phyloP scores from a whole-genome alignment of 2,113 vertebrate genomes.

The Beaufortia kweichowensis region DNA sequence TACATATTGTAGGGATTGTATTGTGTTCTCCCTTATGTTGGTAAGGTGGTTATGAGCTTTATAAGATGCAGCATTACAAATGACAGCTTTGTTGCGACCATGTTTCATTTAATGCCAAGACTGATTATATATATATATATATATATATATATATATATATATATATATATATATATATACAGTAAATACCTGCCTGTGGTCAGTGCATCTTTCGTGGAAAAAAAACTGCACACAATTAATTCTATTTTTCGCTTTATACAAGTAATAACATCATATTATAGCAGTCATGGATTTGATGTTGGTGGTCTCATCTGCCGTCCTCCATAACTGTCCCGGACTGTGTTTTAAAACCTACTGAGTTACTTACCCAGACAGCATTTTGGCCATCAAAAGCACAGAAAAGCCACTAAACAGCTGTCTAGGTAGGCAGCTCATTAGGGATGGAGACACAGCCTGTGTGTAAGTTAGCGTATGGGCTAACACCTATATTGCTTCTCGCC shows the following conservation, averaged over 20 bases:
- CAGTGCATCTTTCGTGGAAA: neutral
- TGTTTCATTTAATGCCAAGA: neutral
- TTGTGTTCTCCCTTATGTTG: no score
- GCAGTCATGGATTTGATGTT: neutral
- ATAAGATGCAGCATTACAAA: neutral
- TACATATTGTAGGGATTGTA: no score
- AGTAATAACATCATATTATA: neutral
- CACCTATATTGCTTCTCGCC: neutral
- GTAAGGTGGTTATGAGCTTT: neutral
- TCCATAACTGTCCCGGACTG: neutral
- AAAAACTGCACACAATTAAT: neutral
- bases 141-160: no score
- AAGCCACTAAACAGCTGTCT: neutral
- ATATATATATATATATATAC: no score
- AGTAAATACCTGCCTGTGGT: neutral
- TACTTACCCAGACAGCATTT: neutral
- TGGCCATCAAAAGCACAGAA: neutral
- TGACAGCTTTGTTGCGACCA: neutral
- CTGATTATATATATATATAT: no score
- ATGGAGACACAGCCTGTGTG: neutral
- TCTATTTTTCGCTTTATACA: neutral
- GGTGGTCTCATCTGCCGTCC: neutral
- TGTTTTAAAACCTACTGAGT: neutral
- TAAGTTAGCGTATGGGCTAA: slow-evolving; percentile 29
- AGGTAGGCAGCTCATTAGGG: neutral